Base-by-base conservation (phyloP, 2,113 vertebrate genomes). In the Cinclus cinclus region DNA sequence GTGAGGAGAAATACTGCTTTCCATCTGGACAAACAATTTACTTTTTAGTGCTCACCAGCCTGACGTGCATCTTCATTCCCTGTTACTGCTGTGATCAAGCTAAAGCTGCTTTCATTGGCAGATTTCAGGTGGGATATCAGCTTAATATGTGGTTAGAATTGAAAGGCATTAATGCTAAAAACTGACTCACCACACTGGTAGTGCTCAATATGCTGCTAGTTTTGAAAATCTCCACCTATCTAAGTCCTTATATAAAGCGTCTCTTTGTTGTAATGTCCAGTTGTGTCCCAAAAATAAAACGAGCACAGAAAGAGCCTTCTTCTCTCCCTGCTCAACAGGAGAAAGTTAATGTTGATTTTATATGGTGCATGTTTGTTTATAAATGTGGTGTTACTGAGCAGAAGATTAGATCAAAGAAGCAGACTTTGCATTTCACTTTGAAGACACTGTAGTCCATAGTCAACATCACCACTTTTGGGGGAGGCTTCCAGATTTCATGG, bases 11-110 rank as follows among this genome's bases (percentile, higher is more conserved):
- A 76, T 95, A 95, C 89, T 89, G 93, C 93, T 93, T 93, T 94
- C 93, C 86, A 89, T 96, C 88, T 95, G 88, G 92, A 73, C 83
- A 83, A 92, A 90, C 92, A 93, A 92, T 93, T 95, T 84, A 56
- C 76, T 89, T 83, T 91, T 89, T 74, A 87, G 92, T 73, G 83
- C 68, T 96, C 92, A 71, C 93, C 93, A 92, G 60, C 73, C 83
- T 92, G 83, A 74, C 81, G 69, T 78, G 86, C 86, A 39, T 95
- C 92, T 94, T 90, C 90, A 75, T 88, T 93, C 60, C 74, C 53
- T 80, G 76, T 81, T 76, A 46, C 82, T 64, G 83, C 83, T 75
- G 52, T 4, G 44, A 33, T 50, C 55, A 37, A 74, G 89, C 67
- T 80, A 63, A 89, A 77, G 69, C 67, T 91, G 62, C 75, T 89